phyloP scores from a whole-genome alignment of 2,113 vertebrate genomes.

The Dromiciops gliroides region DNA sequence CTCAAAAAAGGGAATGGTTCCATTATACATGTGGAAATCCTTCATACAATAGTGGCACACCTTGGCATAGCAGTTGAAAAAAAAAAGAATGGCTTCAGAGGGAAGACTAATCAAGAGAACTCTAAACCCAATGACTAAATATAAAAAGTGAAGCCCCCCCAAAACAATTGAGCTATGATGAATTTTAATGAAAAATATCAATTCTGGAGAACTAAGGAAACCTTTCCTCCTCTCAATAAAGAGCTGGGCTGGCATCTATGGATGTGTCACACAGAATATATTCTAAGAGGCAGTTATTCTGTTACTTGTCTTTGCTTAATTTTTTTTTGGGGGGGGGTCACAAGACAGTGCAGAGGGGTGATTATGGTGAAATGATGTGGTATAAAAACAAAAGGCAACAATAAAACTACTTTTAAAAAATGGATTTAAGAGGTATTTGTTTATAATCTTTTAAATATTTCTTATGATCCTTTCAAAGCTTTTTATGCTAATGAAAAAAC shows the following conservation, averaged over 20 bases:
- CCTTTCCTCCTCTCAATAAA: not conserved
- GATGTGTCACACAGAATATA: not conserved
- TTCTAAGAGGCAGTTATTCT: not conserved
- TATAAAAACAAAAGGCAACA: not conserved
- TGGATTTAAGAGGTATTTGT: not conserved
- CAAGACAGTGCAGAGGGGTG: not conserved
- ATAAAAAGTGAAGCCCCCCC: not conserved
- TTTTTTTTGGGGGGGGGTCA: not conserved
- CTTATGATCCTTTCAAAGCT: not conserved
- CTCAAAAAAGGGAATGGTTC: not conserved
- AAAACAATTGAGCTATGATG: not conserved
- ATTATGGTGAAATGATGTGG: not conserved
- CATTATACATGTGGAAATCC: not conserved
- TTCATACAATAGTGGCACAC: not conserved
- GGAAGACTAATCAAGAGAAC: not conserved
- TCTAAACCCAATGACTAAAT: not conserved
- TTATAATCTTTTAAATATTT: not conserved
- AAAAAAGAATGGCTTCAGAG: not conserved
- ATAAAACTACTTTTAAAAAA: not conserved
- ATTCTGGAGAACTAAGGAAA: not conserved
- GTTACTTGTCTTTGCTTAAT: not conserved
- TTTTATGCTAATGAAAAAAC: not conserved
- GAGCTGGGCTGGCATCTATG: not conserved
- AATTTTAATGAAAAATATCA: not conserved
- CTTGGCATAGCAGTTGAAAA: not conserved